phyloP scores from a whole-genome alignment of 2,888 invertebrate genomes.

The Hemithea aestivaria region DNA sequence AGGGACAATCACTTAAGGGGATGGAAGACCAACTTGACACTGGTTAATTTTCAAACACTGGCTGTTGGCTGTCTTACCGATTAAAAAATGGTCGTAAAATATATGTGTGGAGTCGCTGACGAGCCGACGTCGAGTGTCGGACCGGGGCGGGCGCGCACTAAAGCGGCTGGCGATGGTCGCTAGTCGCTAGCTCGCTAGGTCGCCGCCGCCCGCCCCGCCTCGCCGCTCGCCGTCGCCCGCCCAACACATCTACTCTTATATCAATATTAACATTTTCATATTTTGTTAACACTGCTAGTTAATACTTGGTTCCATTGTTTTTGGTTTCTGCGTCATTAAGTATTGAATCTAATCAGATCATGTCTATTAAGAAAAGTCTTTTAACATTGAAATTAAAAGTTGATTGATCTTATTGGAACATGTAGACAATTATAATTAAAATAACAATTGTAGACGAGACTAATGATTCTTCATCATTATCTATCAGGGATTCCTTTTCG shows the following conservation, averaged over 20 bases:
- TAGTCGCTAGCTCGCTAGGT: no score
- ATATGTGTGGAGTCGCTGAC: constrained; percentile 72
- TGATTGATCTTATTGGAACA: no score
- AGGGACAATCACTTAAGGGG: constrained; percentile 46
- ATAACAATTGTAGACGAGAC: no score
- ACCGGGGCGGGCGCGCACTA: constrained; percentile 76
- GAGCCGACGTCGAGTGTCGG: constrained; percentile 80
- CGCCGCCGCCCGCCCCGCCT: constrained; percentile 37
- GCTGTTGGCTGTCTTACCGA: constrained; percentile 68
- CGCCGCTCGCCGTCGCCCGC: constrained; percentile 44
- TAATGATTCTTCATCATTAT: no score
- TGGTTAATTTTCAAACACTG: constrained; percentile 50
- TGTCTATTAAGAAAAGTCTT: no score
- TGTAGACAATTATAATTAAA: no score
- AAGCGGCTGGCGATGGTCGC: constrained; percentile 38
- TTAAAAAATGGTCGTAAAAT: constrained; percentile 67
- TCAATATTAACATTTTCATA: constrained; percentile 52
- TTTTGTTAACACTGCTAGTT: constrained; percentile 45
- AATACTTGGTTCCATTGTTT: constrained; percentile 32
- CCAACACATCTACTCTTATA: constrained; percentile 27
- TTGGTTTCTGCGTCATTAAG: no score
- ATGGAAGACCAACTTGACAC: constrained; percentile 33
- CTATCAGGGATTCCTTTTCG: no score
- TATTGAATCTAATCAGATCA: no score
- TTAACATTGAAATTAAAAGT: no score